Evolutionary conservation across 2,113 vertebrate species (phyloP).

Genomic region (Anhinga rufa): DNA sequence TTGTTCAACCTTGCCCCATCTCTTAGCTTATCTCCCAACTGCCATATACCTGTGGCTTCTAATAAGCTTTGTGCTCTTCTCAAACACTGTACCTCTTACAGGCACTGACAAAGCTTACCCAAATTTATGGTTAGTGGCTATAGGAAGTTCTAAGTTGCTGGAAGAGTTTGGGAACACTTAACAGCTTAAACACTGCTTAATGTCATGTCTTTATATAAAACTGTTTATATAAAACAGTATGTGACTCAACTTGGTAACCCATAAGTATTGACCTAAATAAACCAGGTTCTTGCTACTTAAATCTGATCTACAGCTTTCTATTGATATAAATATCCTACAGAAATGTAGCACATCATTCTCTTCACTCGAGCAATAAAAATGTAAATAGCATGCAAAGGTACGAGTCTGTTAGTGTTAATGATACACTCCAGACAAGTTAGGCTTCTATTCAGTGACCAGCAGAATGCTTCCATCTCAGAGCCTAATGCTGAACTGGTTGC

Average conservation of each 20-base stretch:
- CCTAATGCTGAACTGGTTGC: background rate
- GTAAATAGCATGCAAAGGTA: background rate
- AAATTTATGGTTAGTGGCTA: background rate
- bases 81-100: background rate
- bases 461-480: background rate
- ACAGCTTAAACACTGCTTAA: background rate
- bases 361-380: background rate
- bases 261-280: background rate
- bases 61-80: background rate
- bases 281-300: background rate
- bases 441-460: background rate
- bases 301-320: background rate
- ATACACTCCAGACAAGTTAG: background rate
- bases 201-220: background rate
- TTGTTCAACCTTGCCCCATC: slow-evolving; percentile 48
- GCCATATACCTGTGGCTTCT: background rate
- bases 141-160: background rate
- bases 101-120: background rate
- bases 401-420: background rate
- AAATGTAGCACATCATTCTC: background rate
- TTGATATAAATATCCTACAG: background rate
- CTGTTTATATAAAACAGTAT: background rate
- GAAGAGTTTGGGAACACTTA: background rate
- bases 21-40: slow-evolving; percentile 28
- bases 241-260: background rate